Percentiles rank a stretch among this genome's conserved stretches.
These are phyloP conservation scores for Heliconius hortense DNA, from an alignment of 2,888 invertebrate species.

Conservation along the genomic window DNA sequence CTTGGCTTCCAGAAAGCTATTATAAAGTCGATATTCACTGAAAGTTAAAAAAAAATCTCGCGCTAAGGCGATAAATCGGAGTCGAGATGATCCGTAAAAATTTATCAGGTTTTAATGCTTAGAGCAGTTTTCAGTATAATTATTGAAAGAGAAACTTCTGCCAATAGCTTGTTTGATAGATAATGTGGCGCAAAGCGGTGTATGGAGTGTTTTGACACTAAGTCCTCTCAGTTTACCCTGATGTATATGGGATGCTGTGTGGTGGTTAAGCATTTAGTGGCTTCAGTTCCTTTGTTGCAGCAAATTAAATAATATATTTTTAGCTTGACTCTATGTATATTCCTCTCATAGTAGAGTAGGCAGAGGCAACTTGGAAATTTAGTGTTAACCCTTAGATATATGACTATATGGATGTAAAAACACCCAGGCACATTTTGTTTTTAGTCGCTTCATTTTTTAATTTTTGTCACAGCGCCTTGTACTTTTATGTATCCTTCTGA, in stretches of 20 bases:
- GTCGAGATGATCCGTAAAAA: not conserved
- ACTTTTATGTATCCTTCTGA: no score
- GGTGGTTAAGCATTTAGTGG: no score
- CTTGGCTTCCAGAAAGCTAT: not conserved
- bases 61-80: conserved; percentile 6
- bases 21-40: not conserved
- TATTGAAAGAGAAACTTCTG: not conserved
- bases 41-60: not conserved
- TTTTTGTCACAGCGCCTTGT: no score
- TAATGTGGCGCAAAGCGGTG: not conserved
- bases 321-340: not conserved
- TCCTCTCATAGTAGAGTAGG: not conserved
- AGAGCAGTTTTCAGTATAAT: not conserved
- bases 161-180: not conserved
- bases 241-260: no score
- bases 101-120: conserved; percentile 1
- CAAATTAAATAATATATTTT: not conserved
- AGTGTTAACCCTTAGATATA: no score
- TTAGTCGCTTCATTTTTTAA: no score
- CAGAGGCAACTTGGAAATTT: no score
- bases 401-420: no score
- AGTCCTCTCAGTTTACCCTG: not conserved
- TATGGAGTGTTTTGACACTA: not conserved
- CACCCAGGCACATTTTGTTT: no score
- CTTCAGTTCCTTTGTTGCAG: no score